Evolutionary conservation across 1,140 invertebrate genomes (phyloP).

Genomic region (Pantala flavescens): DNA sequence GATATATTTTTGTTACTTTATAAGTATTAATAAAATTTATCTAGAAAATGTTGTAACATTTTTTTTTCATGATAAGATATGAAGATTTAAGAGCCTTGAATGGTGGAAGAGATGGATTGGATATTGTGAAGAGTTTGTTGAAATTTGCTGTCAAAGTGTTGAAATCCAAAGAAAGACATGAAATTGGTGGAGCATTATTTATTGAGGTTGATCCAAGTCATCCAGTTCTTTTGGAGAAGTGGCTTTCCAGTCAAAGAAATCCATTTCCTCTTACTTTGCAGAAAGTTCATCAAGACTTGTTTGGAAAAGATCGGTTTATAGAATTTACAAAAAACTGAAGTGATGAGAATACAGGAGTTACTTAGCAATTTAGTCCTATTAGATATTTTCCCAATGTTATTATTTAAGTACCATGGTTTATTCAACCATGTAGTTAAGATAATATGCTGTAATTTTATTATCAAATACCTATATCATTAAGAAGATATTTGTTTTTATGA

Average conservation of each 20-base stretch:
- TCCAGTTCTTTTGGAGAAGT: conserved; percentile 39
- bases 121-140: conserved; percentile 44
- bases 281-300: conserved; percentile 44
- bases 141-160: conserved; percentile 39
- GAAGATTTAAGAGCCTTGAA: conserved; percentile 51
- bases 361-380: too few relatives aligned
- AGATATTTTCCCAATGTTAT: too few relatives aligned
- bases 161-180: conserved; percentile 26
- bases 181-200: conserved; percentile 38
- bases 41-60: too few relatives aligned
- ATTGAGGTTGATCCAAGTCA: conserved; percentile 48
- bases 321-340: conserved; percentile 31
- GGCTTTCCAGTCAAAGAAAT: conserved; percentile 35
- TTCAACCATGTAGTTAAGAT: too few relatives aligned
- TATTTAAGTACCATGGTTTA: too few relatives aligned
- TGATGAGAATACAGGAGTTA: too few relatives aligned
- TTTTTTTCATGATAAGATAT: conserved; percentile 35
- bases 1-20: too few relatives aligned
- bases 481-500: too few relatives aligned
- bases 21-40: too few relatives aligned
- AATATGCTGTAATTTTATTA: too few relatives aligned
- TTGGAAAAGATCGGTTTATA: conserved; percentile 45
- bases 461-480: too few relatives aligned
- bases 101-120: conserved; percentile 49
- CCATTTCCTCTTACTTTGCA: conserved; percentile 34